These are phyloP conservation scores for Trypoxylus dichotomus DNA, from an alignment of 1,140 invertebrate species.

Conservation along the genomic window DNA sequence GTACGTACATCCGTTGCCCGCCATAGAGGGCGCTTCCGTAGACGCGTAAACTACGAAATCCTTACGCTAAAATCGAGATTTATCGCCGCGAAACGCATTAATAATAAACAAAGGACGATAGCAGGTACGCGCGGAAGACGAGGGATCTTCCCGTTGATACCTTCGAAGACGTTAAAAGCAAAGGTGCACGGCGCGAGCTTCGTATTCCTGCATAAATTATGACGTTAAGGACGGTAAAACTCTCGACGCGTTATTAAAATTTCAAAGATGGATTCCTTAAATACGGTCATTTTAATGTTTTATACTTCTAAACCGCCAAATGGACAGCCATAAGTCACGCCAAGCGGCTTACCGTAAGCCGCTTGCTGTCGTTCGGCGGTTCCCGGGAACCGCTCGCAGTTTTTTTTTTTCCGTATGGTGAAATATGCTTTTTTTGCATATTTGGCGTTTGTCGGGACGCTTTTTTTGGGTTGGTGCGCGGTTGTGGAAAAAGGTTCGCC, in stretches of 20 bases:
- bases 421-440: no score
- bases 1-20: background rate
- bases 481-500: no score
- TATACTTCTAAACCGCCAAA: constrained; percentile 1
- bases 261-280: constrained; percentile 13
- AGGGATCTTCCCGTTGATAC: background rate
- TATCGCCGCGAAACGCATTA: background rate
- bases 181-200: background rate
- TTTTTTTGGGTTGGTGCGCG: no score
- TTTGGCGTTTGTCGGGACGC: no score
- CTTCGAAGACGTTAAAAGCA: background rate
- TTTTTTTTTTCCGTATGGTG: no score
- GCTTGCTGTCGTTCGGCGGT: background rate
- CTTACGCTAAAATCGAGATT: background rate
- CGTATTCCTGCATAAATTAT: background rate
- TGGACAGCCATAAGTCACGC: background rate
- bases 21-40: background rate
- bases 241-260: constrained; percentile 15
- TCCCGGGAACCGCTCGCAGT: no score
- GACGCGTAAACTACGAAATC: background rate
- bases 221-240: constrained; percentile 8
- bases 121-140: background rate
- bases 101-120: background rate
- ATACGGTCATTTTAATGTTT: constrained; percentile 25
- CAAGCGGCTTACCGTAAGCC: background rate